Percentiles rank a stretch among this genome's conserved stretches.
Conservation (phyloP, 2,888 invertebrate genomes). For the Yponomeuta plumbellus region DNA sequence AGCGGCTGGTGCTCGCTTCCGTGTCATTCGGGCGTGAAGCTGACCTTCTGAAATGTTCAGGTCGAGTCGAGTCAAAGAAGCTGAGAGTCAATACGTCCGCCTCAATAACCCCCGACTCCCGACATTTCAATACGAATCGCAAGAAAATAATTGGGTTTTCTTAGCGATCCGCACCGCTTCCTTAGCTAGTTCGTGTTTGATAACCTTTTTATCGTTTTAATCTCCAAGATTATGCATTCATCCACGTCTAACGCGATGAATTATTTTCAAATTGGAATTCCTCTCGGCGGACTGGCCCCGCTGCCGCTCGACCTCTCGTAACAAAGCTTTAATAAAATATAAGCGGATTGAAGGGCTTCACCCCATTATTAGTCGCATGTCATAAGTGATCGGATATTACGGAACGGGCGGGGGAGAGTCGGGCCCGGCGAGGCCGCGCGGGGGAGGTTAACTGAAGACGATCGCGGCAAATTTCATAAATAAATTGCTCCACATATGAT, state of each 20-base stretch:
- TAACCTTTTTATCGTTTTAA: neutral
- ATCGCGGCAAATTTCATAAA: neutral
- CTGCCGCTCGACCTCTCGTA: neutral
- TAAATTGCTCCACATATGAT: neutral
- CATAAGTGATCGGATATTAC: conserved; percentile 3
- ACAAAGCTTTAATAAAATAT: conserved; percentile 4
- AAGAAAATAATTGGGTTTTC: conserved; percentile 1
- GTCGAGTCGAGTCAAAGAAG: neutral
- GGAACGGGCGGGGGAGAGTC: neutral
- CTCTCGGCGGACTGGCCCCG: neutral
- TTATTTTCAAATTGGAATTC: neutral
- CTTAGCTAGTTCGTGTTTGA: neutral
- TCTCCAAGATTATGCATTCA: neutral
- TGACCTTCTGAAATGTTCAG: too few species aligned
- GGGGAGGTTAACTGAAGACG: too few species aligned
- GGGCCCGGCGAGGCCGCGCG: too few species aligned
- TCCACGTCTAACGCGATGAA: conserved; percentile 1
- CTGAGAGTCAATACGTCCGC: neutral
- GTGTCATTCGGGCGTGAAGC: neutral
- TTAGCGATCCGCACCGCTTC: neutral
- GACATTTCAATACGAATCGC: neutral
- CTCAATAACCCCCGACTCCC: neutral
- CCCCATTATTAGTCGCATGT: conserved; percentile 1
- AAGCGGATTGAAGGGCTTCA: neutral
- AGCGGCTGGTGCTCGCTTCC: neutral